Evolutionary conservation across 2,113 vertebrate species (phyloP).

Genomic region (Rhabdomys dilectus): DNA sequence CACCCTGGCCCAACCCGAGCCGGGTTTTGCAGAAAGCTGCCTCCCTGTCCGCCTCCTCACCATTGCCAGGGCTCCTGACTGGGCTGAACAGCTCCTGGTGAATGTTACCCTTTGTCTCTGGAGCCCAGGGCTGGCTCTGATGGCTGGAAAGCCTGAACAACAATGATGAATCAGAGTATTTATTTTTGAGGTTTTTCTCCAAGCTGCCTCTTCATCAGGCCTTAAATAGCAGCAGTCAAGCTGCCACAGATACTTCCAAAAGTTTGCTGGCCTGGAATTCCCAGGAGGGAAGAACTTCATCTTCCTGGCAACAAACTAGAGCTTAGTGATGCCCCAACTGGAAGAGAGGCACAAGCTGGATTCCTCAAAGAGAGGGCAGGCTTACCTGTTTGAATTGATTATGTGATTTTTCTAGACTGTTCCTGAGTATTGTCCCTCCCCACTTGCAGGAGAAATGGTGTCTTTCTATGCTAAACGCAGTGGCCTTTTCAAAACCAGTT

Average conservation of each 20-base stretch:
- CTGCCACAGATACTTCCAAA: slow-evolving; percentile 73
- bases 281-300: neutral
- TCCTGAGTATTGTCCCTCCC: slow-evolving; percentile 20
- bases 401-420: slow-evolving; percentile 44
- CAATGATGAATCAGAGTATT: slow-evolving; percentile 84
- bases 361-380: neutral
- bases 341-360: neutral
- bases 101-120: slow-evolving; percentile 80
- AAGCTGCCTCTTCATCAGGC: slow-evolving; percentile 82
- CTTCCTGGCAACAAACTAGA: neutral
- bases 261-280: slow-evolving; percentile 71
- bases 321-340: neutral
- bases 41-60: slow-evolving; percentile 57
- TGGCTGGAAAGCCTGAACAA: slow-evolving; percentile 76
- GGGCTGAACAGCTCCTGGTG: neutral
- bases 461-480: slow-evolving; percentile 51
- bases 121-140: slow-evolving; percentile 63
- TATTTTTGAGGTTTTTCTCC: slow-evolving; percentile 83
- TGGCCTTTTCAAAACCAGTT: slow-evolving; percentile 68
- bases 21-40: slow-evolving; percentile 50
- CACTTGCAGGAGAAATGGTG: neutral
- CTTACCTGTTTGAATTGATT: neutral
- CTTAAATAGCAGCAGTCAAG: slow-evolving; percentile 82
- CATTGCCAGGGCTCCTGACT: slow-evolving; percentile 58
- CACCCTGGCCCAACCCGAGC: neutral